Evolutionary conservation across 1,140 invertebrate species (phyloP).

Genomic region (Paraescarpia echinospica): DNA sequence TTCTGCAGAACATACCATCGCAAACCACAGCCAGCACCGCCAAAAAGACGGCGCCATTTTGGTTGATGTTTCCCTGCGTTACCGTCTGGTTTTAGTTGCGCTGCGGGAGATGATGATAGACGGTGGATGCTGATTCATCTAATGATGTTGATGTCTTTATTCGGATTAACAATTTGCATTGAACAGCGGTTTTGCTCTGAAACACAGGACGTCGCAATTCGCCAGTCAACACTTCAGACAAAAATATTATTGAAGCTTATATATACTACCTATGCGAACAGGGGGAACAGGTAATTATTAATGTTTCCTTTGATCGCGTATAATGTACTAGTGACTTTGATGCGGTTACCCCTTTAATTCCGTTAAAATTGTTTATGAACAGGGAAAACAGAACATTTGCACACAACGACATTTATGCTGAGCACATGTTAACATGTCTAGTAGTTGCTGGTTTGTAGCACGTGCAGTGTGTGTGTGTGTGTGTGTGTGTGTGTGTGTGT

Average conservation of each 20-base stretch:
- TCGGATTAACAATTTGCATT: background rate
- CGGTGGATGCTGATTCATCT: background rate
- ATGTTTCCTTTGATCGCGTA: background rate
- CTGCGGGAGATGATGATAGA: background rate
- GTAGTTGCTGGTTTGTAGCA: too few species aligned
- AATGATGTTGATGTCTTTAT: background rate
- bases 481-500: too few species aligned
- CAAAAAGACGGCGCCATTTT: background rate
- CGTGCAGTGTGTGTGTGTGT: too few species aligned
- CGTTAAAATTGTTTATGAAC: too few species aligned
- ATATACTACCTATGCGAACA: background rate
- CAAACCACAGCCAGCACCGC: background rate
- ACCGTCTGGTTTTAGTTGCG: background rate
- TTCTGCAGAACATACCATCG: background rate
- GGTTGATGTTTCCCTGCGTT: background rate
- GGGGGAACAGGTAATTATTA: background rate
- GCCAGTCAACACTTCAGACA: too few species aligned
- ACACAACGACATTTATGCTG: too few species aligned
- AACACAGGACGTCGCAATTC: background rate
- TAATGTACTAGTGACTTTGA: too few species aligned
- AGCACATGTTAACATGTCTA: too few species aligned
- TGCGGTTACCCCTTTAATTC: too few species aligned
- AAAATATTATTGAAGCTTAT: background rate
- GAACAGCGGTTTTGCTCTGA: background rate
- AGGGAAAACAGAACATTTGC: too few species aligned